Conservation (phyloP, 2,888 invertebrate genomes). For the Prostheceraeus crozeri region DNA sequence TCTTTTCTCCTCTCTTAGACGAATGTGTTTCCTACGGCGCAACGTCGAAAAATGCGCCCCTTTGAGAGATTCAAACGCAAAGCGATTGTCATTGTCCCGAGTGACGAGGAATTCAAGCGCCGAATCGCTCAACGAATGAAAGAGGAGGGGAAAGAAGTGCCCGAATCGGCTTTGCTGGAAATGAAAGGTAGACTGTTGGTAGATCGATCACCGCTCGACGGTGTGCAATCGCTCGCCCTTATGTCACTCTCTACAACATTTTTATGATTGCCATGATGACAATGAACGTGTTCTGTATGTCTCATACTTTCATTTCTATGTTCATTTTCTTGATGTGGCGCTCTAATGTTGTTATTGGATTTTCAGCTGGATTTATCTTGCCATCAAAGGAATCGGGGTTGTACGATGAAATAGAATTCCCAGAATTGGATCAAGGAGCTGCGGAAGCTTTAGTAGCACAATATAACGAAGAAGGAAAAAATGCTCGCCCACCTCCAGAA, state of each 20-base stretch:
- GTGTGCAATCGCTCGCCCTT: too few relatives aligned
- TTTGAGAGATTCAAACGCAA: constrained; percentile 87
- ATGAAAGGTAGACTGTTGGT: constrained; percentile 76
- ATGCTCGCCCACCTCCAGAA: background rate
- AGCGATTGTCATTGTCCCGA: constrained; percentile 82
- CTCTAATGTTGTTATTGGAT: background rate
- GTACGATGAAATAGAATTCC: constrained; percentile 8
- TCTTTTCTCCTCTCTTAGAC: too few relatives aligned
- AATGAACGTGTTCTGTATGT: background rate
- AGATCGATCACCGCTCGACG: background rate
- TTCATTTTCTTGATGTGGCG: background rate
- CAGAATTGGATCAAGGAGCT: background rate
- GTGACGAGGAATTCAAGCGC: constrained; percentile 77
- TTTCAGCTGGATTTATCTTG: background rate
- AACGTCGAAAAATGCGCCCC: constrained; percentile 92
- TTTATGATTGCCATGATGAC: background rate
- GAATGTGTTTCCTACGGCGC: constrained; percentile 91
- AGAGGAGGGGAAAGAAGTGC: constrained; percentile 81
- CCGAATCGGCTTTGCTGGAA: constrained; percentile 83
- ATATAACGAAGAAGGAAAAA: background rate
- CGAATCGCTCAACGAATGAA: constrained; percentile 72
- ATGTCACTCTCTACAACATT: background rate
- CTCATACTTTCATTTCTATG: background rate
- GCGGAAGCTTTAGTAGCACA: background rate
- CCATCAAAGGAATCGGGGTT: too few relatives aligned